phyloP scores from a whole-genome alignment of 2,797 vertebrate species.

The Leucoraja ocellata region DNA sequence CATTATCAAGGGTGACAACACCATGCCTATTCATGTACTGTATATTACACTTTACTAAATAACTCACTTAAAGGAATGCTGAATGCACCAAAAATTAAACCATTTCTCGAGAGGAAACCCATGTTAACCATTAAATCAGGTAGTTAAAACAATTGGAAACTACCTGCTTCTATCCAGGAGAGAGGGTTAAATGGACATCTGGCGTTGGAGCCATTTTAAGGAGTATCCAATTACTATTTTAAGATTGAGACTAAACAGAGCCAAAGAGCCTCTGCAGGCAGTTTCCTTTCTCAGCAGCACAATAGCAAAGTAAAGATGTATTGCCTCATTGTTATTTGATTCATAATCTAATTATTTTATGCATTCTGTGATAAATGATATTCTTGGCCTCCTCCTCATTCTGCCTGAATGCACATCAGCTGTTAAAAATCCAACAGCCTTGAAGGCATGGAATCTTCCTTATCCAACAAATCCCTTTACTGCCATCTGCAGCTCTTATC shows the following conservation, averaged over 20 bases:
- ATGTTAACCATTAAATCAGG: background rate
- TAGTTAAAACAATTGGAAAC: background rate
- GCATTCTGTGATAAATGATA: background rate
- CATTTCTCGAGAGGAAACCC: background rate
- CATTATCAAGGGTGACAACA: background rate
- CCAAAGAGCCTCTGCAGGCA: background rate
- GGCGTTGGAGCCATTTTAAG: background rate
- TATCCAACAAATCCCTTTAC: background rate
- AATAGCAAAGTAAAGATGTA: background rate
- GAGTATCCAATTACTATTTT: background rate
- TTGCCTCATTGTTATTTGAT: background rate
- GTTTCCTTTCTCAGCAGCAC: background rate
- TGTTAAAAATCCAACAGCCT: background rate
- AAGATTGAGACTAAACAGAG: background rate
- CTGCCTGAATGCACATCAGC: background rate
- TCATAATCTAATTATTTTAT: slow-evolving; percentile 10
- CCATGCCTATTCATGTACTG: background rate
- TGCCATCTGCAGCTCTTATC: background rate
- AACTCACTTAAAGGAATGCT: background rate
- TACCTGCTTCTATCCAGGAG: background rate
- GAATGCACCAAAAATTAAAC: background rate
- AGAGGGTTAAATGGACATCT: background rate
- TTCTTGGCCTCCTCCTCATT: background rate
- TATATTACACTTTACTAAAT: background rate
- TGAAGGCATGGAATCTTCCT: background rate